A percentile compares a stretch with the other conserved stretches of the same genome.
phyloP scores from a whole-genome alignment of 2,888 invertebrate genomes.

The Axea sp. region DNA sequence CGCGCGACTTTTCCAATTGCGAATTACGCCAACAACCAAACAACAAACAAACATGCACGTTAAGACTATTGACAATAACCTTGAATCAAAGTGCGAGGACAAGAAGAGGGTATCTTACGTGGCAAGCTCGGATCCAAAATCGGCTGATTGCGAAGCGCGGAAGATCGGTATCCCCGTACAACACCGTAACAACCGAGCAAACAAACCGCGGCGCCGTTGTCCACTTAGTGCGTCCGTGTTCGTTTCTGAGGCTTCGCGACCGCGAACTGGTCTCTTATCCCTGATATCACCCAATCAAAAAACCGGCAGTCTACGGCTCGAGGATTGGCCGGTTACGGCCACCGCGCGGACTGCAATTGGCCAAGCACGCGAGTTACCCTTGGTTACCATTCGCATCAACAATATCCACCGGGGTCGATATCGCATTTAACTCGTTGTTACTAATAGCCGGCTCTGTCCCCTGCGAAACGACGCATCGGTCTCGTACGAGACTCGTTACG shows the following conservation, averaged over 20 bases:
- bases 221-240: constrained; percentile 72
- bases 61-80: too few species aligned
- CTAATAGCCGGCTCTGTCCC: constrained; percentile 28
- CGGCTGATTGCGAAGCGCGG: not conserved
- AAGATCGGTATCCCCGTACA: not conserved
- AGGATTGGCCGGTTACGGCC: constrained; percentile 74
- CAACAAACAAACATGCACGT: too few species aligned
- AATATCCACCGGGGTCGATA: constrained; percentile 75
- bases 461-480: constrained; percentile 5
- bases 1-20: too few species aligned
- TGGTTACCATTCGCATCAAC: constrained; percentile 79
- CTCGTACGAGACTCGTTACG: constrained; percentile 13
- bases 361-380: constrained; percentile 72
- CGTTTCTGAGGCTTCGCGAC: constrained; percentile 73
- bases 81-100: too few species aligned
- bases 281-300: constrained; percentile 77
- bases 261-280: constrained; percentile 78
- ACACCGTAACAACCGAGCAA: too few species aligned
- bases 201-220: constrained; percentile 64
- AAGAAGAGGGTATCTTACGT: too few species aligned
- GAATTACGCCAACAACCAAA: too few species aligned
- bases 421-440: constrained; percentile 67
- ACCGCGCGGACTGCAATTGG: constrained; percentile 76
- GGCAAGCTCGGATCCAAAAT: too few species aligned
- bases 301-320: constrained; percentile 70